These are phyloP conservation scores for Rhynchomys soricoides DNA, from an alignment of 2,113 vertebrate species.

Conservation along the genomic window DNA sequence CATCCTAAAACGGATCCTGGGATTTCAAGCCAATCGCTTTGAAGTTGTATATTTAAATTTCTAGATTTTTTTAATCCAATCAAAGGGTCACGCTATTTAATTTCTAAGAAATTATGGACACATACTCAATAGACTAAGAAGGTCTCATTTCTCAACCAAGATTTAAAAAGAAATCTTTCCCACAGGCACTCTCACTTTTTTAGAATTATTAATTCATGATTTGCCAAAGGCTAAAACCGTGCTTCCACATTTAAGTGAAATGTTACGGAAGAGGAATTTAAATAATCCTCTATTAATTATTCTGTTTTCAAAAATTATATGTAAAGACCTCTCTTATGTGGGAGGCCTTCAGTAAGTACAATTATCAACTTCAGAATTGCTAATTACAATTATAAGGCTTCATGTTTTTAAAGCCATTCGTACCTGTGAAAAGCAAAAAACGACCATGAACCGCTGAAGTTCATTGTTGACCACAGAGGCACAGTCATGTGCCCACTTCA, in stretches of 20 bases:
- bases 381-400: conserved; percentile 43
- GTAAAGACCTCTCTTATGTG: conserved; percentile 17
- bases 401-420: neutral
- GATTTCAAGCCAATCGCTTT: conserved; percentile 52
- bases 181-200: neutral
- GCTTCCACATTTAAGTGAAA: conserved; percentile 66
- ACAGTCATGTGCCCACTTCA: neutral
- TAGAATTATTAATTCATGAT: conserved; percentile 24
- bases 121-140: conserved; percentile 10
- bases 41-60: conserved; percentile 59
- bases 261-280: conserved; percentile 71
- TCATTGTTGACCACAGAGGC: neutral
- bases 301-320: conserved; percentile 43
- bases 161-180: conserved; percentile 68
- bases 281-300: conserved; percentile 65
- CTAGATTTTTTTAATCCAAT: conserved; percentile 28
- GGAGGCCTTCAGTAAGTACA: neutral
- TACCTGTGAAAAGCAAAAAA: neutral
- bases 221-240: conserved; percentile 60
- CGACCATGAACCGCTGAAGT: neutral
- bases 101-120: conserved; percentile 61
- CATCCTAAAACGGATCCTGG: conserved; percentile 21
- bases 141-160: conserved; percentile 24
- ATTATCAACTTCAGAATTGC: conserved; percentile 53
- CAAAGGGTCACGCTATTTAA: conserved; percentile 73